Percentiles rank a stretch among this genome's conserved stretches.
Conservation (phyloP, 2,888 invertebrate genomes). For the Nomada goodeniana region DNA sequence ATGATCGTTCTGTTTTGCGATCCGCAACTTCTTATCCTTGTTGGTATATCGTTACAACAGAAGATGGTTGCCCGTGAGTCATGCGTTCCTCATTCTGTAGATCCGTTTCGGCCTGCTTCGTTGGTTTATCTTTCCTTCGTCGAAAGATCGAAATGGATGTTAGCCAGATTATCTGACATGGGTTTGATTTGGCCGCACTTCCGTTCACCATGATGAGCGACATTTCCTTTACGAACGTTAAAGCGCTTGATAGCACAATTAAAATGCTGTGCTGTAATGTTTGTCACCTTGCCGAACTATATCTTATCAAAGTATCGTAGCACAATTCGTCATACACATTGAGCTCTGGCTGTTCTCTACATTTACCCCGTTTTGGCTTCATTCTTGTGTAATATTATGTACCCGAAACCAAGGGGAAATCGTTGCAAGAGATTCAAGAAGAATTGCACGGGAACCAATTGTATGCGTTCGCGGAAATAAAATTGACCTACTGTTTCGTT, state of each 20-base stretch:
- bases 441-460: constrained; percentile 41
- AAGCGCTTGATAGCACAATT: constrained; percentile 60
- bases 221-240: constrained; percentile 70
- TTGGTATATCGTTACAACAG: constrained; percentile 67
- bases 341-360: constrained; percentile 65
- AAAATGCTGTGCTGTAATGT: constrained; percentile 45
- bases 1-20: neutral
- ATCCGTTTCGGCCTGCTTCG: constrained; percentile 47
- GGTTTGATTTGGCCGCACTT: constrained; percentile 62
- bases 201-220: constrained; percentile 69
- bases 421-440: constrained; percentile 68
- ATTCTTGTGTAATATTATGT: constrained; percentile 57
- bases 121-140: constrained; percentile 66
- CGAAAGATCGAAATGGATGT: constrained; percentile 27
- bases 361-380: constrained; percentile 35
- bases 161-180: constrained; percentile 62
- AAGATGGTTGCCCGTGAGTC: constrained; percentile 46
- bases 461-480: neutral
- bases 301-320: constrained; percentile 53
- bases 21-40: neutral
- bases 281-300: constrained; percentile 44
- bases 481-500: neutral
- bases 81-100: constrained; percentile 59
- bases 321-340: constrained; percentile 45
- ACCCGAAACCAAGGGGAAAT: constrained; percentile 69